These are phyloP conservation scores for Lampris megalopsis DNA, from an alignment of 2,113 vertebrate species.

Conservation along the genomic window DNA sequence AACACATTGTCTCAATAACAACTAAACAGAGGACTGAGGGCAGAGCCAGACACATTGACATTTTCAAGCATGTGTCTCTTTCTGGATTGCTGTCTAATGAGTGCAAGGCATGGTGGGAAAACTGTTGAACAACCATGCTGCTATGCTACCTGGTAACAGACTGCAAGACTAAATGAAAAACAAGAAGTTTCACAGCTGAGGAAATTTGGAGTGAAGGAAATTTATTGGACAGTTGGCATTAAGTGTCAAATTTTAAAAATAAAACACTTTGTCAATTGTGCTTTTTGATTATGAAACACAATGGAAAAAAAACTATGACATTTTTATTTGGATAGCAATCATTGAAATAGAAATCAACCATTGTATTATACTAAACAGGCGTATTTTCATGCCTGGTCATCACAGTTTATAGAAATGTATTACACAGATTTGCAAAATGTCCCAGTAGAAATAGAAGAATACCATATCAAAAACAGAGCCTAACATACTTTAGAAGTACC, in stretches of 20 bases:
- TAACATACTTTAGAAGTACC: no score
- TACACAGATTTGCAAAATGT: no score
- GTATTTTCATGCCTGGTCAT: no score
- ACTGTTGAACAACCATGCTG: slow-evolving; percentile 43
- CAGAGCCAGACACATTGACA: slow-evolving; percentile 39
- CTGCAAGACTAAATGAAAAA: slow-evolving; percentile 31
- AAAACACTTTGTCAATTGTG: not conserved
- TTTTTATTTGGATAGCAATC: not conserved
- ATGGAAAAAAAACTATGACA: not conserved
- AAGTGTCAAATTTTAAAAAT: not conserved
- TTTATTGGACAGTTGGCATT: not conserved
- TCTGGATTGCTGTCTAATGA: slow-evolving; percentile 64
- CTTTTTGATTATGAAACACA: not conserved
- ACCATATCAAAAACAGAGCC: no score
- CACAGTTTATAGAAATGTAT: no score
- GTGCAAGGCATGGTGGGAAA: slow-evolving; percentile 61
- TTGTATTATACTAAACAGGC: not conserved
- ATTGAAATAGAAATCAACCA: not conserved
- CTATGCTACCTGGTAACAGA: slow-evolving; percentile 62
- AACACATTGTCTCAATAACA: slow-evolving; percentile 21
- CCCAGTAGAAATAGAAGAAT: no score
- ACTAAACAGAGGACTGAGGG: slow-evolving; percentile 21
- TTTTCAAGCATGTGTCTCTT: slow-evolving; percentile 60
- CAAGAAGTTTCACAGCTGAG: slow-evolving; percentile 30
- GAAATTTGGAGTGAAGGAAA: slow-evolving; percentile 9